Base-by-base conservation (phyloP, 2,797 vertebrate species). In the Anolis apletophallus region DNA sequence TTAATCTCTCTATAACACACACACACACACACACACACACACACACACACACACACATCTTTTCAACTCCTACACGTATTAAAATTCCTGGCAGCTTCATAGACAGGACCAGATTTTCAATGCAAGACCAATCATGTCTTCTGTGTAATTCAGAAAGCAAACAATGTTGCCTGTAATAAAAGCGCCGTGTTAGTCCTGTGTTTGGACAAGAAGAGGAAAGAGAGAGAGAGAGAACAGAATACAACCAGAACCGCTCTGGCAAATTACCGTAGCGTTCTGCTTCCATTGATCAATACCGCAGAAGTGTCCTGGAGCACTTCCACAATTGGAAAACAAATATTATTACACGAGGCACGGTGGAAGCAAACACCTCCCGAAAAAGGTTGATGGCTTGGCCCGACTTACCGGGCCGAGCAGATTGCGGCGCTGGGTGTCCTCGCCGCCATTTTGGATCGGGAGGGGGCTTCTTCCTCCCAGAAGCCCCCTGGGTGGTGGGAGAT, bases 301-400 rank as follows among this genome's bases (percentile, higher is more conserved):
- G 84, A 77, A 80, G 81, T 86, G 71, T 85, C 87, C 61, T 84
- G 29, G 36, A 59, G 29, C 55, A 14, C 52, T 77, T 16, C 61
- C 21, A 61, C n/a, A n/a, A n/a, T n/a, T n/a, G n/a, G n/a, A n/a
- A n/a, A n/a, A n/a, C n/a, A n/a, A n/a, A n/a, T n/a, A n/a, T n/a
- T n/a, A n/a, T n/a, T n/a, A n/a, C n/a, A n/a, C n/a, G n/a, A n/a
- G n/a, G n/a, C n/a, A n/a, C n/a, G n/a, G n/a, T n/a, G n/a, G n/a
- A n/a, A n/a, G n/a, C n/a, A n/a, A n/a, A n/a, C n/a, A n/a, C n/a
- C n/a, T n/a, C n/a, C n/a, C n/a, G n/a, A n/a, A n/a, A n/a, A n/a
- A n/a, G n/a, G n/a, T n/a, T n/a, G n/a, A n/a, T n/a, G n/a, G n/a
- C n/a, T n/a, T n/a, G n/a, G n/a, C n/a, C n/a, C n/a, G n/a, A n/a